Base-by-base conservation (phyloP, 2,113 vertebrate genomes). In the Trematocara unimaculatum region DNA sequence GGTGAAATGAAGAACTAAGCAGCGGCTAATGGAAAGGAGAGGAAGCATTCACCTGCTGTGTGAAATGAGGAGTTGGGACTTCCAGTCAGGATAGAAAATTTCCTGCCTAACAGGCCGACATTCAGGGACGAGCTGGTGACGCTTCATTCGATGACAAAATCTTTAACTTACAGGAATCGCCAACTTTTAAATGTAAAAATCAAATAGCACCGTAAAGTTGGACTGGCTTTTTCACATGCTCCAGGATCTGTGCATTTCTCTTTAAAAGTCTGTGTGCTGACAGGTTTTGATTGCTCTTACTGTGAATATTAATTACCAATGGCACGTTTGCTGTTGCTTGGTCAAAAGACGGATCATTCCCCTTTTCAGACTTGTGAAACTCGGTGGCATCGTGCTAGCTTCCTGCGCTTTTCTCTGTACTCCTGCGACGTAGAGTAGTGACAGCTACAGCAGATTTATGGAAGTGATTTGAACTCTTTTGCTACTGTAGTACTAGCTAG, bases 171-270 rank as follows among this genome's bases (percentile, higher is more conserved):
- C 83, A 55, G 72, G 53, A 88, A 88, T 91, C 82, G 87, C 91
- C 93, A 94, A 93, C 93, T 90, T 93, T 93, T 93, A 87, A 33
- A 88, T 87, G 93, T 94, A 94, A 85, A 93, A 94, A 93, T 94
- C 84, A 93, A 92, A 94, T 96, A 96, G 96, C 96, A 97, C 95
- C 96, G 67, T 94, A 93, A 94, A 92, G 95, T 96, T 93, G 94
- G 94, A 90, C 94, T 79, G 90, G 92, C 93, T 92, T 87, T 85
- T 89, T 89, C 58, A 72, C 86, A 82, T 93, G 85, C 84, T 88
- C 53, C 55, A 77, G 38, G 67, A 87, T 72, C 81, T 94, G 89
- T 93, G 93, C 89, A 17, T 89, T 90, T 89, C 13, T 92, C 78
- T 87, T 42, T 10, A 67, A 70, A 70, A 82, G 86, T 88, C 70